Conservation (phyloP, 64 coral and sea anemone species). For the Montipora sp. region DNA sequence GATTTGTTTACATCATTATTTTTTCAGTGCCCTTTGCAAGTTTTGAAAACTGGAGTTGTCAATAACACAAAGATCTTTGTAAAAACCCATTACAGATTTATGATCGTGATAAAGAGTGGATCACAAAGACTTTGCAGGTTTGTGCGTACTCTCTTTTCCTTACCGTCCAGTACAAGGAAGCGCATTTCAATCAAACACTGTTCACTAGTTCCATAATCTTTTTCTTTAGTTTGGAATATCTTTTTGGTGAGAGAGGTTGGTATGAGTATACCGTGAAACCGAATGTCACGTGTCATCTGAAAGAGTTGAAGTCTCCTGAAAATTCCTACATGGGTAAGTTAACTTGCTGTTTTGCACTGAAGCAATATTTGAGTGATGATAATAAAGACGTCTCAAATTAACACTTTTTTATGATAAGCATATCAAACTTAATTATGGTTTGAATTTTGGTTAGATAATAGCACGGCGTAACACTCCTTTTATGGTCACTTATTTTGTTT, state of each 20-base stretch:
- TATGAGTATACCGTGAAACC: conserved; percentile 35
- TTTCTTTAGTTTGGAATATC: conserved; percentile 16
- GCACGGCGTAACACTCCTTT: too few relatives aligned
- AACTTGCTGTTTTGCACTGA: neutral
- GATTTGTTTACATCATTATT: neutral
- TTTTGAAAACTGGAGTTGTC: neutral
- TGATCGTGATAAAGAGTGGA: conserved; percentile 1
- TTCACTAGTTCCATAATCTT: neutral
- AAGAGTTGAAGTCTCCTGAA: conserved; percentile 29
- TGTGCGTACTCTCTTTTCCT: neutral
- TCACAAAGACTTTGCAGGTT: conserved; percentile 48
- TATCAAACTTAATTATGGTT: too few relatives aligned
- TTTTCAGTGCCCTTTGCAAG: conserved; percentile 49
- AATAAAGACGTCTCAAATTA: too few relatives aligned
- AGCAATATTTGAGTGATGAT: neutral
- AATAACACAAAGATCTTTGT: neutral
- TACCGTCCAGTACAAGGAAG: too few relatives aligned
- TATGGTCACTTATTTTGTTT: too few relatives aligned
- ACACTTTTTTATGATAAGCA: too few relatives aligned
- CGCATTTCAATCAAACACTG: too few relatives aligned
- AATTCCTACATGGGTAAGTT: conserved; percentile 66
- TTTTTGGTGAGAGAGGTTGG: conserved; percentile 65
- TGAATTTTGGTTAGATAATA: too few relatives aligned
- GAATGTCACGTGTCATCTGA: conserved; percentile 32
- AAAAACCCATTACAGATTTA: conserved; percentile 38